phyloP scores from a whole-genome alignment of 2,113 vertebrate species.

The Carettochelys insculpta region DNA sequence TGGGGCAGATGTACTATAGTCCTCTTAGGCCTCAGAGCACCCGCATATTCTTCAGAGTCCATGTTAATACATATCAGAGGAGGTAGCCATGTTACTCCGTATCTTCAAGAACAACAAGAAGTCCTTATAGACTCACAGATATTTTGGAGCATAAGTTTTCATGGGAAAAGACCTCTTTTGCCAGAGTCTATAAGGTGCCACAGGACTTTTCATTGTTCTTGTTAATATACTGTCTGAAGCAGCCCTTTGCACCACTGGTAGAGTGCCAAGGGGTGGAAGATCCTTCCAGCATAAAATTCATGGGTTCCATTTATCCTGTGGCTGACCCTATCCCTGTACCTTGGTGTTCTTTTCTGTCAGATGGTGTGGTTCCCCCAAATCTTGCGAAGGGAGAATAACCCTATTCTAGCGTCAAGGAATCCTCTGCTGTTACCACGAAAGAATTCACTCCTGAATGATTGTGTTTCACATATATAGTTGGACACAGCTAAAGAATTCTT shows the following conservation, averaged over 20 bases:
- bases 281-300: not conserved
- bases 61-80: too few species aligned
- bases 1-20: not conserved
- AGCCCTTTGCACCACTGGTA: not conserved
- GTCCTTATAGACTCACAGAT: too few species aligned
- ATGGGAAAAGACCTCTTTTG: too few species aligned
- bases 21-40: not conserved
- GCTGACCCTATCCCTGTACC: not conserved
- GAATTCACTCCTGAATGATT: not conserved
- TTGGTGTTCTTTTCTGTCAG: not conserved
- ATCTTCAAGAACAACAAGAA: too few species aligned
- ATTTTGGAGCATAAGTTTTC: too few species aligned
- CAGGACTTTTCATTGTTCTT: too few species aligned
- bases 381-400: not conserved
- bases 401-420: slow-evolving; percentile 6
- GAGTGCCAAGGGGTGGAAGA: not conserved
- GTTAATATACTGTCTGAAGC: not conserved
- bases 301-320: not conserved
- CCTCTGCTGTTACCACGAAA: slow-evolving; percentile 24
- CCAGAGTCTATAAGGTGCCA: too few species aligned
- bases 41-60: not conserved
- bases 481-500: too few species aligned
- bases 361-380: not conserved
- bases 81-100: too few species aligned
- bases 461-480: slow-evolving; percentile 31